phyloP scores from a whole-genome alignment of 2,797 vertebrate genomes.

The Remorina albescens region DNA sequence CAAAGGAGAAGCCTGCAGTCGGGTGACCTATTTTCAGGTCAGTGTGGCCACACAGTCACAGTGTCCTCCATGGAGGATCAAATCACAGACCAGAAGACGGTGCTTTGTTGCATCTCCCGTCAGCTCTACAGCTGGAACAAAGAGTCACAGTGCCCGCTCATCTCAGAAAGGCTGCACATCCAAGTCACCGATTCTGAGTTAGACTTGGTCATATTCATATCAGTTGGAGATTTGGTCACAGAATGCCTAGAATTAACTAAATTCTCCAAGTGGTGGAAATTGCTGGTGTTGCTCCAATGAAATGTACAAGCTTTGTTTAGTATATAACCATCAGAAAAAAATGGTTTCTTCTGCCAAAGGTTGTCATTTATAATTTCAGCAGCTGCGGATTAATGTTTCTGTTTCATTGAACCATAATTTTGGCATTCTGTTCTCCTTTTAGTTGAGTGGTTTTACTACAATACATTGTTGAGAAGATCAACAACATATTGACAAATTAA shows the following conservation, averaged over 20 bases:
- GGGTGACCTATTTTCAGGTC: slow-evolving; percentile 70
- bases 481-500: slow-evolving; percentile 26
- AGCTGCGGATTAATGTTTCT: slow-evolving; percentile 73
- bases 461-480: slow-evolving; percentile 44
- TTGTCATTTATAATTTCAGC: slow-evolving; percentile 64
- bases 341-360: slow-evolving; percentile 71
- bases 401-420: slow-evolving; percentile 64
- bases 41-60: slow-evolving; percentile 36
- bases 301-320: slow-evolving; percentile 63
- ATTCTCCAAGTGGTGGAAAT: slow-evolving; percentile 37
- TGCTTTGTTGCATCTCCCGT: slow-evolving; percentile 53
- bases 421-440: slow-evolving; percentile 56
- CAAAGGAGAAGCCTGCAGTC: slow-evolving; percentile 28
- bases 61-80: slow-evolving; percentile 50
- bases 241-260: slow-evolving; percentile 47
- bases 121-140: slow-evolving; percentile 48
- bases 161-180: slow-evolving; percentile 58
- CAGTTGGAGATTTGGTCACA: slow-evolving; percentile 55
- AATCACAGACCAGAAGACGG: slow-evolving; percentile 44
- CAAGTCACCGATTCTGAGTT: slow-evolving; percentile 48
- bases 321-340: slow-evolving; percentile 51
- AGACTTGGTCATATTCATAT: slow-evolving; percentile 49
- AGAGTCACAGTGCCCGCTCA: slow-evolving; percentile 49
- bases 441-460: slow-evolving; percentile 58
- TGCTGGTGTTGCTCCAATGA: slow-evolving; percentile 50